Conservation (phyloP, 2,797 vertebrate species). For the Oryzias sinensis region DNA sequence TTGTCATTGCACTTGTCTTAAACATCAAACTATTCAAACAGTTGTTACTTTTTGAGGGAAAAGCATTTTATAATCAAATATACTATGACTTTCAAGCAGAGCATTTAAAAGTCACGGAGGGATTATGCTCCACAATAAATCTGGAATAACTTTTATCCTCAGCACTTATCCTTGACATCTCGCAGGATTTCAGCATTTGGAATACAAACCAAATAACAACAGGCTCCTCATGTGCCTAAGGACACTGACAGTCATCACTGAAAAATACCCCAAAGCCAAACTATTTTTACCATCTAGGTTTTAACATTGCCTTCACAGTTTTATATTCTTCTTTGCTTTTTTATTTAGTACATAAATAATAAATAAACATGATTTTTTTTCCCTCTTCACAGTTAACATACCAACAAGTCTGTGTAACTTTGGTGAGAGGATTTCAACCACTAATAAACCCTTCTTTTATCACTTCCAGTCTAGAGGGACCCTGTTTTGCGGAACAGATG, state of each 20-base stretch:
- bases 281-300: too few relatives aligned
- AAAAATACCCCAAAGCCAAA: too few relatives aligned
- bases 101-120: neutral
- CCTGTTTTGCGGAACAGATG: constrained; percentile 71
- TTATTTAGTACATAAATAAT: neutral
- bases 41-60: neutral
- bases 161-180: neutral
- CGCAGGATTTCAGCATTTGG: too few relatives aligned
- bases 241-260: too few relatives aligned
- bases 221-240: too few relatives aligned
- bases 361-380: neutral
- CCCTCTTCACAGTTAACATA: neutral
- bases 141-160: neutral
- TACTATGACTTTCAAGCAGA: too few relatives aligned
- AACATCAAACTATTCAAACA: neutral
- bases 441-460: constrained; percentile 55
- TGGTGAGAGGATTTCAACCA: constrained; percentile 40
- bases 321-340: neutral
- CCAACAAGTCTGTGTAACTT: constrained; percentile 23
- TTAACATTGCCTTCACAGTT: too few relatives aligned
- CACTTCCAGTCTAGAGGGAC: constrained; percentile 60
- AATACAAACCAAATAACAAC: too few relatives aligned
- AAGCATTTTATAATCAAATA: neutral
- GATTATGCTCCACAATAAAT: neutral
- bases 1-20: neutral